These are phyloP conservation scores for Himalopsyche phryganea DNA, from an alignment of 1,140 invertebrate species.

Conservation along the genomic window DNA sequence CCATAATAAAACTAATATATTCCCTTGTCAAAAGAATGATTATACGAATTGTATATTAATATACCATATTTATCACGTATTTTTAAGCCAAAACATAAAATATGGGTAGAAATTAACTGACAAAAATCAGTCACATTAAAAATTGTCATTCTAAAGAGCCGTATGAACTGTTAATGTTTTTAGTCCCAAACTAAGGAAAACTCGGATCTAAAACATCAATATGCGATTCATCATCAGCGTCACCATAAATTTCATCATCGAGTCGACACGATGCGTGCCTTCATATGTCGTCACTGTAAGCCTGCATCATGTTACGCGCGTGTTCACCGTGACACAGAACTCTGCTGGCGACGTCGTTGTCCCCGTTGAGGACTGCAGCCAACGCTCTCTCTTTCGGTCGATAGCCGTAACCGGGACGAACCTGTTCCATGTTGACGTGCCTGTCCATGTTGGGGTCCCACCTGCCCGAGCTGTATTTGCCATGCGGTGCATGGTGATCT, in stretches of 20 bases:
- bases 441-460: conserved; percentile 61
- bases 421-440: conserved; percentile 41
- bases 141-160: neutral
- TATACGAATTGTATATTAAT: too few species aligned
- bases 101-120: neutral
- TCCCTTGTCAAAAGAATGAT: too few species aligned
- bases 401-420: conserved; percentile 38
- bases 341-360: conserved; percentile 76
- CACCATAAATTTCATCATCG: neutral
- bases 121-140: neutral
- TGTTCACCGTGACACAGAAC: conserved; percentile 53
- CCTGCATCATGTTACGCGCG: conserved; percentile 55
- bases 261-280: neutral
- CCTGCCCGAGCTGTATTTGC: conserved; percentile 44
- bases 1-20: too few species aligned
- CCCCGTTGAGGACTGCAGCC: conserved; percentile 76
- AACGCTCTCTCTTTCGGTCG: conserved; percentile 54
- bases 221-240: neutral
- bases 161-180: neutral
- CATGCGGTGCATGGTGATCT: conserved; percentile 46
- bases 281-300: conserved; percentile 56
- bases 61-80: too few species aligned
- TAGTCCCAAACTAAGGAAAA: too few species aligned
- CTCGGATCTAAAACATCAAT: neutral
- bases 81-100: too few species aligned